Evolutionary conservation across 2,797 vertebrate genomes (phyloP).

Genomic region (Apogon talboti): DNA sequence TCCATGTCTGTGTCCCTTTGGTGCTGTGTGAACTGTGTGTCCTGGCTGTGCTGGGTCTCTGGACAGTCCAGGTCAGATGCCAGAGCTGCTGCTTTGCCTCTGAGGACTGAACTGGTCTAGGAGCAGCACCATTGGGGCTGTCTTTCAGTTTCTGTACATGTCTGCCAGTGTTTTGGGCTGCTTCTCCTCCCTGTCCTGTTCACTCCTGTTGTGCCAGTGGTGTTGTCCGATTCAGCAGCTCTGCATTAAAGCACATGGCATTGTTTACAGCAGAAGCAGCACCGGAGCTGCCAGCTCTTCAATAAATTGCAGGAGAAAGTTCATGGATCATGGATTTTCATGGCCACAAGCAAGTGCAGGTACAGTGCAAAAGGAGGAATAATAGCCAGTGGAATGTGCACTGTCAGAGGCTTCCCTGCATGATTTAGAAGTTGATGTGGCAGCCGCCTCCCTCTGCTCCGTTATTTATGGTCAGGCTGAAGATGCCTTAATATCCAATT

Average conservation of each 20-base stretch:
- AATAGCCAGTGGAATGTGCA: conserved; percentile 73
- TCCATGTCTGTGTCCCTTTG: not conserved
- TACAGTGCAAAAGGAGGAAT: conserved; percentile 45
- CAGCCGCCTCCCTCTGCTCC: conserved; percentile 56
- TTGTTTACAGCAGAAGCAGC: conserved; percentile 46
- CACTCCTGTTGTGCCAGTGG: conserved; percentile 40
- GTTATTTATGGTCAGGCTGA: conserved; percentile 78
- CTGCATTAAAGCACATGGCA: conserved; percentile 46
- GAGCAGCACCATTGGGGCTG: conserved; percentile 41
- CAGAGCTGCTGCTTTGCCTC: conserved; percentile 20
- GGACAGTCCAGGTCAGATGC: conserved; percentile 19
- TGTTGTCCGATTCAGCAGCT: conserved; percentile 26
- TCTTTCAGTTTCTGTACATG: conserved; percentile 40
- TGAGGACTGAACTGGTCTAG: conserved; percentile 48
- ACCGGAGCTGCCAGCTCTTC: conserved; percentile 8
- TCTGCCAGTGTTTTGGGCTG: conserved; percentile 23
- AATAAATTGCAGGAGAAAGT: conserved; percentile 17
- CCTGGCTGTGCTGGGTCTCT: too few relatives aligned
- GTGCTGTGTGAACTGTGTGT: conserved; percentile 12
- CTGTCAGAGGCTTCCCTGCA: conserved; percentile 66
- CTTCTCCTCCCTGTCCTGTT: conserved; percentile 37
- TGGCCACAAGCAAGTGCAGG: conserved; percentile 63
- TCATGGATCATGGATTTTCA: conserved; percentile 27
- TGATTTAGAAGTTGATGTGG: conserved; percentile 78
- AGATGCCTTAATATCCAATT: conserved; percentile 79